Base-by-base conservation (phyloP, 1,140 invertebrate genomes). In the Uloborus diversus region DNA sequence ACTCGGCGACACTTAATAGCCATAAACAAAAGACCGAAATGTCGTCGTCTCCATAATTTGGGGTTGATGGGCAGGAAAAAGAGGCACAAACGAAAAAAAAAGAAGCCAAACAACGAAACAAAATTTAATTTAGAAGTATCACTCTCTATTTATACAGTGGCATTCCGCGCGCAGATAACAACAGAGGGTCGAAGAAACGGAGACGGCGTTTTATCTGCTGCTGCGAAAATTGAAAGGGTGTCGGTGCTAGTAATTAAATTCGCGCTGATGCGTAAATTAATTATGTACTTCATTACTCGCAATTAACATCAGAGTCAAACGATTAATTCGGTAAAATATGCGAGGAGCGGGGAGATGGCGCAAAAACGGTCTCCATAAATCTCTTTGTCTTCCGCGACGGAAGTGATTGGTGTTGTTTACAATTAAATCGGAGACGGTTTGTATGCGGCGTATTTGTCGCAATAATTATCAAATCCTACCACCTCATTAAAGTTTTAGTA, bases 241-340 rank as follows among this genome's bases (percentile, higher is more conserved):
- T 61, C 28, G 17, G 37, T 28, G 25, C 27, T 25, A 35, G 71
- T 75, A 75, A 75, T 75, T 75, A 64, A 75, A 64, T 75, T 64
- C 56, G 51, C 32, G 71, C 59, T 25, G 20, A 59, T 23, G 69
- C 56, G 71, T 64, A 51, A 51, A 75, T 75, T 75, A 75, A 75
- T 75, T 75, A 75, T 51, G 37, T 59, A 47, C 59, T 75, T 75
- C 71, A 75, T 75, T 75, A 75, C 35, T 75, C 42, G 57, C 61
- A 75, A 75, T 75, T 75, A 75, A 51, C 59, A 51, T 59, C 28
- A 27, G 37, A 75, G 71, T 64, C 71, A 64, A 75, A 75, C 42
- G 37, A 42, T 51, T 75, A 75, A 75, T 75, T 75, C 56, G 71
- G 64, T 64, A 64, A 53, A 64, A 7, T 23, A 35, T 17, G n/a